A percentile compares a stretch with the other conserved stretches of the same genome.
phyloP scores from a whole-genome alignment of 2,888 invertebrate genomes.

The Agrochola lychnidis region DNA sequence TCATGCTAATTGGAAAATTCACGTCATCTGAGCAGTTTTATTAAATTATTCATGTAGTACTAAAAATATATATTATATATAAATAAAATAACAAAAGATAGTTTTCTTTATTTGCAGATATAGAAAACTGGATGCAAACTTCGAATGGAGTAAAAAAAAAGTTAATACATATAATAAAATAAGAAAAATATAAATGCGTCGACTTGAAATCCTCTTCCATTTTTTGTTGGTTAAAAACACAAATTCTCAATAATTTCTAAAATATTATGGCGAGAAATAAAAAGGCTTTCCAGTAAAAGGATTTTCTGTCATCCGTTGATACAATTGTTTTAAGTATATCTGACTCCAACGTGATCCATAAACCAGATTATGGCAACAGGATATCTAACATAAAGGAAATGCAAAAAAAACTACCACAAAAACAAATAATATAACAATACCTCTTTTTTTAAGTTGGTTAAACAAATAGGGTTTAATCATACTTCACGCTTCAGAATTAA shows the following conservation, averaged over 20 bases:
- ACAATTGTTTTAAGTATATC: not conserved
- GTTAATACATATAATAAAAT: no score
- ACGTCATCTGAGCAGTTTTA: not conserved
- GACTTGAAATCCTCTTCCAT: no score
- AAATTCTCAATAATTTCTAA: not conserved
- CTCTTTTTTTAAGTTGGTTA: not conserved
- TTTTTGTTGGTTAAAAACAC: not conserved
- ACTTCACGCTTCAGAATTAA: slow-evolving; percentile 20
- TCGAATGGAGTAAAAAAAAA: not conserved
- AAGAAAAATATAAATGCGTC: no score
- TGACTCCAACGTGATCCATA: not conserved
- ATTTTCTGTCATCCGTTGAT: not conserved
- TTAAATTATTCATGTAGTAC: not conserved
- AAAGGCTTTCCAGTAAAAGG: no score
- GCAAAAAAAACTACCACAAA: no score
- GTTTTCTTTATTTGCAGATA: not conserved
- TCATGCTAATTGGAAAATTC: not conserved
- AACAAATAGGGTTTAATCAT: not conserved
- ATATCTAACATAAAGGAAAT: no score
- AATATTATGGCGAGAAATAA: no score
- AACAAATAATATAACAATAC: not conserved
- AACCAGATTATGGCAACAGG: not conserved
- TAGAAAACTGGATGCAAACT: not conserved
- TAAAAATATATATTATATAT: no score
- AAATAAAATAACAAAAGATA: not conserved